Percentiles rank a stretch among this genome's conserved stretches.
These are phyloP conservation scores for Drosophila pachea DNA, from an alignment of 1,140 invertebrate species.

Conservation along the genomic window DNA sequence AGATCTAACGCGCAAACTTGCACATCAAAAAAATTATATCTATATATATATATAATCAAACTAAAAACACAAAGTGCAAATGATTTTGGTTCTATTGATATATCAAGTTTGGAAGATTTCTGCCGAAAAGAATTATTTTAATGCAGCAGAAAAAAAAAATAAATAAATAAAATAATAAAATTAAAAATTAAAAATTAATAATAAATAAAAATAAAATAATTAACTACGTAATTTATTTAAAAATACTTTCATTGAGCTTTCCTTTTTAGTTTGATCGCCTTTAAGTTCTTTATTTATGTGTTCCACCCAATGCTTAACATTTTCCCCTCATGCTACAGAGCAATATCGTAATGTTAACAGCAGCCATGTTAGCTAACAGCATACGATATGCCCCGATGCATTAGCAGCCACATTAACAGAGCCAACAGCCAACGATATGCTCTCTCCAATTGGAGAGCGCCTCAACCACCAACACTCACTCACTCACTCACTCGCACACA, in stretches of 20 bases:
- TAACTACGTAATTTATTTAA: too few relatives aligned
- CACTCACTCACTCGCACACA: slow-evolving; percentile 1
- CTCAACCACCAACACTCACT: slow-evolving; percentile 31
- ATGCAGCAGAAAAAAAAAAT: not conserved
- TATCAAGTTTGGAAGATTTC: slow-evolving; percentile 8
- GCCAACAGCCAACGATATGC: slow-evolving; percentile 1
- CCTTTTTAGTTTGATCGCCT: too few relatives aligned
- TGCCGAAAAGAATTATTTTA: not conserved
- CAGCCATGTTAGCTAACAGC: slow-evolving; percentile 32
- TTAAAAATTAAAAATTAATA: too few relatives aligned
- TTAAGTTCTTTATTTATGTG: not conserved
- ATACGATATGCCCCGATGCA: slow-evolving; percentile 46
- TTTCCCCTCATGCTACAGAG: slow-evolving; percentile 39
- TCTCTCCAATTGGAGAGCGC: slow-evolving; percentile 66
- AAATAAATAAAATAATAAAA: slow-evolving; percentile 9
- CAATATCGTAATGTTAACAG: slow-evolving; percentile 38
- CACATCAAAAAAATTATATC: not conserved
- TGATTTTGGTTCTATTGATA: slow-evolving; percentile 24
- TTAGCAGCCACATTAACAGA: slow-evolving; percentile 18
- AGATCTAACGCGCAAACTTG: slow-evolving; percentile 26
- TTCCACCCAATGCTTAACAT: not conserved
- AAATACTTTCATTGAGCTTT: too few relatives aligned
- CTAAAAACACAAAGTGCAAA: slow-evolving; percentile 45
- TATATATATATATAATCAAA: too few relatives aligned
- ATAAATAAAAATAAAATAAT: too few relatives aligned